Evolutionary conservation across 2,113 vertebrate species (phyloP), one percentile per base, ranked within the genome.

Genomic region (Chroicocephalus ridibundus): DNA sequence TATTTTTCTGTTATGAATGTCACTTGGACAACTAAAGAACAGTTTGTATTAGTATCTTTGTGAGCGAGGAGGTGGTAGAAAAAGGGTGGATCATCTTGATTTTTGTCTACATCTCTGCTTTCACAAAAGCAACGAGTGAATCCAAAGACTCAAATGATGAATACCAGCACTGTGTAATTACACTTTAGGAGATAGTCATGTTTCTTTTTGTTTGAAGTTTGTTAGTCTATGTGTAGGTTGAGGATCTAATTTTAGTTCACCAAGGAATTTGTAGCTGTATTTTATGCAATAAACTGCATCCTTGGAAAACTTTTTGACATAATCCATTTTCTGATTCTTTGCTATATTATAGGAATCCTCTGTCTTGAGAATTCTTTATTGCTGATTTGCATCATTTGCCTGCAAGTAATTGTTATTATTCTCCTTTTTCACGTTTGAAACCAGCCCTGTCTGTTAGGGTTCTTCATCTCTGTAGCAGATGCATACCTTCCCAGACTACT

Each of bases 401-500:
- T 88, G 54, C 34, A 62, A 69, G 44, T 47, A 70, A 20, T 69
- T 47, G 18, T 38, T 66, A 19, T 75, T 77, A 0, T 20, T 94
- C 26, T 75, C 11, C 64, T 51, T 89, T 92, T 47, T 82, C 29
- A 10, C 70, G 38, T 91, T 88, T 91, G 42, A 64, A 90, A 82
- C 29, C 54, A 51, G 9, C 21, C 52, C n/a, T 87, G 91, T 85
- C 66, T 91, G 13, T 66, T 70, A 55, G 32, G 5, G 15, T 66
- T 88, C 81, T 91, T 96, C 68, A 74, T 80, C 34, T 87, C 58
- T 88, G 46, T 85, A 64, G 49, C 82, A 62, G 86, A 77, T 81
- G 78, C 91, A 94, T 95, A 64, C 84, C 81, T 94, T 94, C 91
- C 54, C 85, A 93, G 70, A 44, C 15, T 1, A 44, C 54, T 93